Evolutionary conservation across 2,888 invertebrate genomes (phyloP).

Genomic region (Loripinus fragilis): DNA sequence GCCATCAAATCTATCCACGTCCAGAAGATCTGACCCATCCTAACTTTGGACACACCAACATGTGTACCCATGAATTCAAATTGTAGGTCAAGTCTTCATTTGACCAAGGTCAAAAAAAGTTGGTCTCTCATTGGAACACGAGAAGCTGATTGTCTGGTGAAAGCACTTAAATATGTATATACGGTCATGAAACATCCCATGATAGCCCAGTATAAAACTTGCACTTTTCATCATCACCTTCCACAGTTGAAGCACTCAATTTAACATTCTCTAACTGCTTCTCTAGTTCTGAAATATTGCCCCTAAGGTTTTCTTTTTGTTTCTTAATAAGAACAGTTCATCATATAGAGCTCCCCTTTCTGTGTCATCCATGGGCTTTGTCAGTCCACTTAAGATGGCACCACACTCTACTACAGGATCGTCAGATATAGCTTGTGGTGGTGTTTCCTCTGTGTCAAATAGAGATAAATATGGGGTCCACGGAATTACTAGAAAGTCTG

Average conservation of each 20-base stretch:
- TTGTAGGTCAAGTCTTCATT: slow-evolving; percentile 34
- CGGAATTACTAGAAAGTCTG: too few relatives aligned
- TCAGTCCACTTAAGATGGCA: too few relatives aligned
- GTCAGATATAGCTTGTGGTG: too few relatives aligned
- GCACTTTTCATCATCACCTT: not conserved
- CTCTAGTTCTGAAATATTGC: not conserved
- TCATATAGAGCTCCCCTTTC: not conserved
- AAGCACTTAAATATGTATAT: not conserved
- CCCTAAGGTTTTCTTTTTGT: not conserved
- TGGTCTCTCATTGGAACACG: slow-evolving; percentile 25
- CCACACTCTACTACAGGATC: too few relatives aligned
- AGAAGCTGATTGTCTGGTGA: not conserved
- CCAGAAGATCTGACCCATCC: slow-evolving; percentile 38
- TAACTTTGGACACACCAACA: slow-evolving; percentile 28
- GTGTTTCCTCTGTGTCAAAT: too few relatives aligned
- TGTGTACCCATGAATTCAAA: slow-evolving; percentile 39
- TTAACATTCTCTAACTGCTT: not conserved
- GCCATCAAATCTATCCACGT: slow-evolving; percentile 42
- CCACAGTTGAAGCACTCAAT: not conserved
- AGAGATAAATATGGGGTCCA: too few relatives aligned
- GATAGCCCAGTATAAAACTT: not conserved
- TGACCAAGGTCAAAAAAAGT: slow-evolving; percentile 41
- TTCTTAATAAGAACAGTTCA: not conserved
- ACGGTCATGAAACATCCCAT: not conserved
- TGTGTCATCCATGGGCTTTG: not conserved